Base-by-base conservation (phyloP, 2,113 vertebrate genomes). In the Xiphophorus hellerii region DNA sequence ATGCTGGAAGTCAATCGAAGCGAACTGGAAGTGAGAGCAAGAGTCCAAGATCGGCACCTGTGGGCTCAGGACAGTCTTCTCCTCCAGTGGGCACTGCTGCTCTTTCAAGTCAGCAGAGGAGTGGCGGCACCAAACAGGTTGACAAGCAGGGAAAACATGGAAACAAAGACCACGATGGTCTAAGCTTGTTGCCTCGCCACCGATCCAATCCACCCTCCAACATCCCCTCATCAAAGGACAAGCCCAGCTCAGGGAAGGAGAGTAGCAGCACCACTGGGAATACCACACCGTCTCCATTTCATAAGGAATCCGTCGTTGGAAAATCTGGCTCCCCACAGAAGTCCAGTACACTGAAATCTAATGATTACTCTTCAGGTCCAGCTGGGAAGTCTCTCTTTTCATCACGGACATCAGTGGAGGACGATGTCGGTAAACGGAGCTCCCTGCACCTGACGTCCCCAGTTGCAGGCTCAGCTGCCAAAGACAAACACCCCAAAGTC, bases 81-180 rank as follows among this genome's bases (percentile, higher is more conserved):
- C 93, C 93, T 78, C 90, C 89, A 31, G 81, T 92, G 51, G 94
- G 92, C 48, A 93, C 93, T 8, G 91, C 92, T 60, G 89, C 93
- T 71, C 89, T 93, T 71, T 90, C 93, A 25, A 86, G 89, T 31
- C 92, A 93, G 82, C 93, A 93, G 79, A 91, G 90, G 89, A 72
- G 78, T 62, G 84, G 88, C 70, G 84, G 68, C 0, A 82, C 84
- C 75, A 96, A 95, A 80, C 96, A 94, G 79, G 90, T 87, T 58
- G 97, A 98, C 65, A 98, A 96, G 73, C 89, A 89, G 79, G 90
- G 81, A 28, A 97, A 95, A 86, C 84, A 85, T 0, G 84, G 79
- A 27, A 92, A 92, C 54, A 96, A 95, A 91, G 94, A 95, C 61
- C 69, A 92, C 1, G 95, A 97, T 62, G 77, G 62, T 74, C 90